Conservation (phyloP, 2,888 invertebrate species). For the Baccha elongata region DNA sequence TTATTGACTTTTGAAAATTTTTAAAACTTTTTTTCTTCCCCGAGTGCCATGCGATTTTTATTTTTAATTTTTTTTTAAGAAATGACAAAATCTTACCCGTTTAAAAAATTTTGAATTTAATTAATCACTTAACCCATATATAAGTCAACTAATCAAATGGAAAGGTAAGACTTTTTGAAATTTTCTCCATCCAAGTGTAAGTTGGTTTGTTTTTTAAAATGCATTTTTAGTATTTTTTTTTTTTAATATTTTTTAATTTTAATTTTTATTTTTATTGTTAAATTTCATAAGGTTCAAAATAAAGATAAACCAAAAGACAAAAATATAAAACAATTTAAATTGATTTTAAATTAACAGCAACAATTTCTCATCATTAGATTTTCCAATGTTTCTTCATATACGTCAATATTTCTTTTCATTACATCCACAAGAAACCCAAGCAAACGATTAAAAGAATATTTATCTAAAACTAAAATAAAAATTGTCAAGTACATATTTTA, state of each 20-base stretch:
- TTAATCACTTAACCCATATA: no score
- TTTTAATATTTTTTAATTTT: neutral
- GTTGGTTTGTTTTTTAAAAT: no score
- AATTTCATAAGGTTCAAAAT: neutral
- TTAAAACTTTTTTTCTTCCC: neutral
- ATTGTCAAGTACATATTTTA: no score
- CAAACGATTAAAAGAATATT: constrained; percentile 97
- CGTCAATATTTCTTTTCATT: constrained; percentile 97
- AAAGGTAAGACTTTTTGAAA: no score
- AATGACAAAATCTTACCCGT: neutral
- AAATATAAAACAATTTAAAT: neutral
- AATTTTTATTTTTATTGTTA: neutral
- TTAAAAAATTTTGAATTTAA: neutral
- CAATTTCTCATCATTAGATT: constrained; percentile 47
- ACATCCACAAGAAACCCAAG: constrained; percentile 98
- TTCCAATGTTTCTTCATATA: constrained; percentile 87
- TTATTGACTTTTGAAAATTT: neutral
- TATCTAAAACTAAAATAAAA: constrained; percentile 91
- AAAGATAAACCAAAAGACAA: neutral
- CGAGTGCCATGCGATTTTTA: neutral
- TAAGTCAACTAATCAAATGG: no score
- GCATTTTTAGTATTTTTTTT: neutral
- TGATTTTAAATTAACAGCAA: constrained; percentile 30
- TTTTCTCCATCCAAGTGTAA: neutral
- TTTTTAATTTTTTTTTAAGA: neutral